Evolutionary conservation across 2,888 invertebrate genomes (phyloP).

Genomic region (Acanthosoma haemorrhoidale): DNA sequence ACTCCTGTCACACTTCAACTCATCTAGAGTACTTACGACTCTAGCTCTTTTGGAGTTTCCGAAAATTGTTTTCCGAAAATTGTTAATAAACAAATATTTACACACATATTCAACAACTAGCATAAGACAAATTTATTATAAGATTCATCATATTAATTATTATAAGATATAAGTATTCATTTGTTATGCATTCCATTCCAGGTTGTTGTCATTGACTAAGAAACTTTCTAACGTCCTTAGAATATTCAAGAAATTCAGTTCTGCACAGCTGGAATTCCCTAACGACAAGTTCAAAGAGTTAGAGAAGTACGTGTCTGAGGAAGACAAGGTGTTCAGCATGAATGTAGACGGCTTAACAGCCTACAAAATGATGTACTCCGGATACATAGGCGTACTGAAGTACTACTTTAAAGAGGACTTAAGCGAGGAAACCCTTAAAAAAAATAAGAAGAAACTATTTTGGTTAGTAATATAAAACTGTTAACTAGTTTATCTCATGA

Average conservation of each 20-base stretch:
- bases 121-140: too few relatives aligned
- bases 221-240: neutral
- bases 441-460: neutral
- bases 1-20: too few relatives aligned
- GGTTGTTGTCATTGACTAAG: neutral
- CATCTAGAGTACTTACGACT: too few relatives aligned
- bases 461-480: neutral
- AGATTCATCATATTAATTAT: too few relatives aligned
- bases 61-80: too few relatives aligned
- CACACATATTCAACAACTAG: too few relatives aligned
- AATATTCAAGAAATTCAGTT: neutral
- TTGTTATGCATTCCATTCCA: neutral
- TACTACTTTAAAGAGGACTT: neutral
- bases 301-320: neutral
- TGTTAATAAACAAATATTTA: too few relatives aligned
- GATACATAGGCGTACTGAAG: neutral
- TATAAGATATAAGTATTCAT: too few relatives aligned
- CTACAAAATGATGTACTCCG: neutral
- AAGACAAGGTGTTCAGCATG: neutral
- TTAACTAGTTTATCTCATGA: too few relatives aligned
- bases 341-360: neutral
- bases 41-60: too few relatives aligned
- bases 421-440: neutral
- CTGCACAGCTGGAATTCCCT: neutral
- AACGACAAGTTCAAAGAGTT: neutral